A percentile compares a stretch with the other conserved stretches of the same genome.
phyloP scores from a whole-genome alignment of 2,888 invertebrate species.

The Shargacucullia verbasci region DNA sequence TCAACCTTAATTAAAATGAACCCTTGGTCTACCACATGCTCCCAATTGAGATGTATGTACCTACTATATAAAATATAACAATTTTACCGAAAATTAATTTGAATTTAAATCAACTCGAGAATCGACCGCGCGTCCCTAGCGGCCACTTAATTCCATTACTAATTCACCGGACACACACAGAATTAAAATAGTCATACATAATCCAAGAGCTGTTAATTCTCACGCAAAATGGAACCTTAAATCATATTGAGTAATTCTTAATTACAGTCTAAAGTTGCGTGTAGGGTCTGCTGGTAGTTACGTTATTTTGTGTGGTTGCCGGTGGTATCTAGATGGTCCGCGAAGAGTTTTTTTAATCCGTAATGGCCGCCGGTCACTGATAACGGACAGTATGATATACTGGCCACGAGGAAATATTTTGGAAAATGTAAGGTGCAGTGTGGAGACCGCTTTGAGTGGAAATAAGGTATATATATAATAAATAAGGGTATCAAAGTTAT shows the following conservation, averaged over 20 bases:
- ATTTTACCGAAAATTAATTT: constrained; percentile 63
- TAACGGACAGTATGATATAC: constrained; percentile 80
- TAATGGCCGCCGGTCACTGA: constrained; percentile 76
- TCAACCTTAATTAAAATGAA: constrained; percentile 1
- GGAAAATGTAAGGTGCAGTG: constrained; percentile 44
- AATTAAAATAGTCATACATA: constrained; percentile 73
- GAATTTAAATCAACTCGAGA: constrained; percentile 61
- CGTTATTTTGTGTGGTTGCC: constrained; percentile 21
- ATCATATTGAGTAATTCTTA: background rate
- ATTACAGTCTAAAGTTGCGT: constrained; percentile 27
- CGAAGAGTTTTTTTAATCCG: constrained; percentile 85
- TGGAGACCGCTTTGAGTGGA: constrained; percentile 53
- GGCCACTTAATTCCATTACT: constrained; percentile 83
- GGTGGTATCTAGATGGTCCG: constrained; percentile 76
- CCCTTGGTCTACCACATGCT: constrained; percentile 5
- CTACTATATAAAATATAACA: constrained; percentile 32
- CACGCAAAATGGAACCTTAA: constrained; percentile 17
- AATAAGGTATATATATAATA: background rate
- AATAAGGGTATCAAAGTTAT: no score
- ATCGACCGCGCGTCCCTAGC: constrained; percentile 70
- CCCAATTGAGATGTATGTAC: constrained; percentile 30
- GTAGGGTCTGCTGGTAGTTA: constrained; percentile 22
- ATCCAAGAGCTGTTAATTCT: constrained; percentile 22
- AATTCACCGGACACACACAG: constrained; percentile 78
- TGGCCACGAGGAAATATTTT: constrained; percentile 65